Conservation (phyloP, 2,797 vertebrate species). For the Lacerta bilineata region DNA sequence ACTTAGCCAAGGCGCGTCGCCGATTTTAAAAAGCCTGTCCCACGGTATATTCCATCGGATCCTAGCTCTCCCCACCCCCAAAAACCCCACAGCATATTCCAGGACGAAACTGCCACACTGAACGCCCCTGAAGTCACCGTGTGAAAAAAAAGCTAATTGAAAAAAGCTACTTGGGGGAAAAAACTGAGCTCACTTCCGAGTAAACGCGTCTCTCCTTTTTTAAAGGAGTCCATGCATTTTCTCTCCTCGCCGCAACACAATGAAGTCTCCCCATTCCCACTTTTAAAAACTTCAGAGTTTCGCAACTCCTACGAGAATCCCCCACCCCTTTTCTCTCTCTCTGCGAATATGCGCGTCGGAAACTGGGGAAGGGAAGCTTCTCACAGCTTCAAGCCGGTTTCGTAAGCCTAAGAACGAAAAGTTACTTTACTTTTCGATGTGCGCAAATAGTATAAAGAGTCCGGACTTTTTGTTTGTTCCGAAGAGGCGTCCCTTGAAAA, state of each 20-base stretch:
- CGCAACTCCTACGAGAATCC: not conserved
- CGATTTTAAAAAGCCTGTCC: not conserved
- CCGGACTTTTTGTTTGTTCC: not conserved
- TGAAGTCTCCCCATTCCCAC: not conserved
- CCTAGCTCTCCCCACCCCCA: no score
- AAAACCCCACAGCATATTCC: not conserved
- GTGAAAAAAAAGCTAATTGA: not conserved
- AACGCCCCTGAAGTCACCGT: not conserved
- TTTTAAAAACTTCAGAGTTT: not conserved
- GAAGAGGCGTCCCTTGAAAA: not conserved
- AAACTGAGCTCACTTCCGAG: not conserved
- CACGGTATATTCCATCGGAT: not conserved
- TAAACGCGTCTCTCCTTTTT: not conserved
- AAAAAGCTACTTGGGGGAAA: not conserved
- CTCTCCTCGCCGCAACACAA: not conserved
- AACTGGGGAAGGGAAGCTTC: no score
- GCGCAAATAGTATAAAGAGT: not conserved
- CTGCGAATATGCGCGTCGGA: not conserved
- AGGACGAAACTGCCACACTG: not conserved
- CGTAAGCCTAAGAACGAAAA: no score
- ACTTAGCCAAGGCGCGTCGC: not conserved
- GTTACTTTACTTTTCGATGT: not conserved
- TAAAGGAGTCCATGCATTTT: not conserved
- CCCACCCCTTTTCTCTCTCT: not conserved
- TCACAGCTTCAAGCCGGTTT: no score